These are phyloP conservation scores for Caprella mutica DNA, from an alignment of 2,888 invertebrate species.

Conservation along the genomic window DNA sequence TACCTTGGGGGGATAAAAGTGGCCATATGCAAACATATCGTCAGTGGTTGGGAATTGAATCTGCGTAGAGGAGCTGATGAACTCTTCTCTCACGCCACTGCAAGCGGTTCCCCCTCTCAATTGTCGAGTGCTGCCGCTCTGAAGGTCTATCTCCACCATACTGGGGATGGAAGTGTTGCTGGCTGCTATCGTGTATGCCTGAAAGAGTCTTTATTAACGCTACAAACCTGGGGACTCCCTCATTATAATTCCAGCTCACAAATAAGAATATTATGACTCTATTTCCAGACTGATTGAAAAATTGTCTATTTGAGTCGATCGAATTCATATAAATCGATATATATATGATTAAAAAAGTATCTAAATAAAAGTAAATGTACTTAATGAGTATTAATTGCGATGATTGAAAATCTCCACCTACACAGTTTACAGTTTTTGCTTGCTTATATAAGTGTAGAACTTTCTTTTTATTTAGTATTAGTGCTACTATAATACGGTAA, in stretches of 20 bases:
- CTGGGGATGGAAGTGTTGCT: conserved; percentile 3
- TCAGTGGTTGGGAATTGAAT: conserved; percentile 31
- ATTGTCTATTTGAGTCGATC: background rate
- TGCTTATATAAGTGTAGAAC: too few relatives aligned
- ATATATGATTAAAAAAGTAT: conserved; percentile 10
- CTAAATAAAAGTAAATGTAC: conserved; percentile 8
- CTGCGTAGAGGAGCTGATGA: conserved; percentile 17
- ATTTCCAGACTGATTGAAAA: too few relatives aligned
- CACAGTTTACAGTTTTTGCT: too few relatives aligned
- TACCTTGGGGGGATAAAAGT: conserved; percentile 27
- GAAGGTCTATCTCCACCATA: conserved; percentile 22
- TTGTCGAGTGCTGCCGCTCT: background rate
- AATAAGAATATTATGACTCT: too few relatives aligned
- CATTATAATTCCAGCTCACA: too few relatives aligned
- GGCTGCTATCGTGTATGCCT: conserved; percentile 28
- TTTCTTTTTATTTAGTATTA: too few relatives aligned
- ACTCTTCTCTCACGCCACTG: conserved; percentile 6
- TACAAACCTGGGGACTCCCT: too few relatives aligned
- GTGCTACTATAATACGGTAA: too few relatives aligned
- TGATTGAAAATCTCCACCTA: too few relatives aligned
- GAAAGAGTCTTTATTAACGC: background rate
- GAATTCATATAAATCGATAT: background rate
- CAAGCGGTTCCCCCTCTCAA: too few relatives aligned
- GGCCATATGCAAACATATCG: conserved; percentile 23
- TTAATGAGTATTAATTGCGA: too few relatives aligned